phyloP scores from a whole-genome alignment of 1,140 invertebrate genomes.

The Anadara kagoshimensis region DNA sequence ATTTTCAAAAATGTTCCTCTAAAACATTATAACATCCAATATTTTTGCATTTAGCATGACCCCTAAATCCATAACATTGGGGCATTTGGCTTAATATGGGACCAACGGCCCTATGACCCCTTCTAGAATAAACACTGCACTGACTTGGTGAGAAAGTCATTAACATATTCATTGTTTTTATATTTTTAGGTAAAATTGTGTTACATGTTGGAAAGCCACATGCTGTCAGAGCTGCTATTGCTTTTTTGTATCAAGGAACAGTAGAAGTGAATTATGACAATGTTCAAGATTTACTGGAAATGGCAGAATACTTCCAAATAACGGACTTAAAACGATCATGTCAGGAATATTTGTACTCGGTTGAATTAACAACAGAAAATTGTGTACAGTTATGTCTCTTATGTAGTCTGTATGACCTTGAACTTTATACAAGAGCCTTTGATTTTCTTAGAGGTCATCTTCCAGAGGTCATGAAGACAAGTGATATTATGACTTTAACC shows the following conservation, averaged over 20 bases:
- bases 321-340: conserved; percentile 53
- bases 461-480: conserved; percentile 50
- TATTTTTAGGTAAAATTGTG: conserved; percentile 51
- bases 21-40: too few relatives aligned
- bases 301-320: conserved; percentile 65
- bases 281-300: conserved; percentile 55
- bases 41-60: too few relatives aligned
- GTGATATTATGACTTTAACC: conserved; percentile 54
- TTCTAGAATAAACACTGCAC: too few relatives aligned
- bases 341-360: conserved; percentile 43
- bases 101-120: too few relatives aligned
- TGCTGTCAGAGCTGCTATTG: conserved; percentile 56
- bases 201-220: conserved; percentile 47
- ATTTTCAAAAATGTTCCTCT: too few relatives aligned
- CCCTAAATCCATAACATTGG: too few relatives aligned
- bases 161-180: conserved; percentile 2
- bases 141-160: too few relatives aligned
- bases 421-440: conserved; percentile 52
- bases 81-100: too few relatives aligned
- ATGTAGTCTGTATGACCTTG: conserved; percentile 59
- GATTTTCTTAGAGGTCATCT: conserved; percentile 55
- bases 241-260: conserved; percentile 56
- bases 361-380: conserved; percentile 52
- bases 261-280: conserved; percentile 42
- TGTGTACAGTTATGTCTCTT: conserved; percentile 59